Percentiles rank a stretch among this genome's conserved stretches.
These are phyloP conservation scores for Graphium colonna DNA, from an alignment of 2,888 invertebrate genomes.

Conservation along the genomic window DNA sequence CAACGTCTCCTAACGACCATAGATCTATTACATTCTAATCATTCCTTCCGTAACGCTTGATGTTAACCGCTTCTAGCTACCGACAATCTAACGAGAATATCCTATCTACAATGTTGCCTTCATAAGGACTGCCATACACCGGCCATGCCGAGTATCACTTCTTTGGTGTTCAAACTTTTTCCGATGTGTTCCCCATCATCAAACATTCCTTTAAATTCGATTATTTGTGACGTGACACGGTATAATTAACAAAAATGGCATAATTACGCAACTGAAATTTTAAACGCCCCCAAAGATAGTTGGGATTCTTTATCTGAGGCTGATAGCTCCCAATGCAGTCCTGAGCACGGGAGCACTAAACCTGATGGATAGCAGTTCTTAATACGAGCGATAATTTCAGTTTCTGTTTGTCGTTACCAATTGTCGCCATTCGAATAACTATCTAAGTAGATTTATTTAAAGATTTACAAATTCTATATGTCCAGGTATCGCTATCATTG, in stretches of 20 bases:
- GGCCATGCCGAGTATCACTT: conserved; percentile 7
- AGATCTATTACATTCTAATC: conserved; percentile 7
- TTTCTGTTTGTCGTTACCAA: background rate
- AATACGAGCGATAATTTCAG: background rate
- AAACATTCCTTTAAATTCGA: conserved; percentile 3
- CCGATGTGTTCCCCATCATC: background rate
- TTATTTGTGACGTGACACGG: background rate
- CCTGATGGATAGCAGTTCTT: conserved; percentile 4
- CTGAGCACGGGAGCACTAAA: background rate
- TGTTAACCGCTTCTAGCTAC: conserved; percentile 17
- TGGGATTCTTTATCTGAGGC: background rate
- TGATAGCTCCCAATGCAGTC: conserved; percentile 1
- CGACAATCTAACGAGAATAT: conserved; percentile 2
- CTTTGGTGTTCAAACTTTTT: background rate
- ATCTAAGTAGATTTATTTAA: conserved; percentile 5
- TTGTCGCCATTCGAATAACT: conserved; percentile 12
- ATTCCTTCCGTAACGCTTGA: background rate
- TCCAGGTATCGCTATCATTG: conserved; percentile 7
- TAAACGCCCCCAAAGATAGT: background rate
- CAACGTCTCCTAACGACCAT: conserved; percentile 4
- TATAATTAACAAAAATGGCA: background rate
- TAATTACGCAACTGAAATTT: background rate
- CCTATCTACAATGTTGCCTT: conserved; percentile 14
- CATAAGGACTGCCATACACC: conserved; percentile 17
- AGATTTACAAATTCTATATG: conserved; percentile 7